These are phyloP conservation scores for Rynchops niger DNA, from an alignment of 2,113 vertebrate species.

Conservation along the genomic window DNA sequence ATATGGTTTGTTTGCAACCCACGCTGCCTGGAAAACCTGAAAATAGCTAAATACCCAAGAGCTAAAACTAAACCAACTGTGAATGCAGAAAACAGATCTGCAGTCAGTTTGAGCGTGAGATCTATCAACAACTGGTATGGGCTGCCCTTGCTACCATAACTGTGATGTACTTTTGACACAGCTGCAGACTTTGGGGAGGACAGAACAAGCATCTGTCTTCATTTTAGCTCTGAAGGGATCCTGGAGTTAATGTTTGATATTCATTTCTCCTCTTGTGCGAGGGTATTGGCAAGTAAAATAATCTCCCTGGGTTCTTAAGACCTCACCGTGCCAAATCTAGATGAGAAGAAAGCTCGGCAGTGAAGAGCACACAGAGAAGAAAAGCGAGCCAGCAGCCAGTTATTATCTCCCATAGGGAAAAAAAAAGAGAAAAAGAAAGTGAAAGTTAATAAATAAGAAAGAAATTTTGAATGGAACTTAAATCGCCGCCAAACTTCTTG, in stretches of 20 bases:
- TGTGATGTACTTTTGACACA: background rate
- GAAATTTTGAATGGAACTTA: background rate
- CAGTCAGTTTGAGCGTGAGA: background rate
- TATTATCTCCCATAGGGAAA: accelerated
- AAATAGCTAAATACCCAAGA: background rate
- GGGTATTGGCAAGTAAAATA: background rate
- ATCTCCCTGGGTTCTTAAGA: background rate
- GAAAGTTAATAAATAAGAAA: background rate
- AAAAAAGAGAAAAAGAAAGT: background rate
- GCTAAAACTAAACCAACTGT: background rate
- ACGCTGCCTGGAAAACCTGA: background rate
- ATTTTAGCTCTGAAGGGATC: background rate
- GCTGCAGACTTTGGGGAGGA: background rate
- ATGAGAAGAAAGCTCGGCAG: background rate
- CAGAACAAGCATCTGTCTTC: background rate
- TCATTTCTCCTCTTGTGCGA: background rate
- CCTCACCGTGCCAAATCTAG: background rate
- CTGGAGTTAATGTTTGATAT: background rate
- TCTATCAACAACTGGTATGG: background rate
- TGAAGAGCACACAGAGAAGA: background rate
- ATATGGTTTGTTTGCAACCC: background rate
- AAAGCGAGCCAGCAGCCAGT: background rate
- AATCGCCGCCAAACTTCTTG: background rate
- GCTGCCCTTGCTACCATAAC: background rate
- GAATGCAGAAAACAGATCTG: background rate